Conservation (phyloP, 2,888 invertebrate genomes). For the Tanypteryx hageni region DNA sequence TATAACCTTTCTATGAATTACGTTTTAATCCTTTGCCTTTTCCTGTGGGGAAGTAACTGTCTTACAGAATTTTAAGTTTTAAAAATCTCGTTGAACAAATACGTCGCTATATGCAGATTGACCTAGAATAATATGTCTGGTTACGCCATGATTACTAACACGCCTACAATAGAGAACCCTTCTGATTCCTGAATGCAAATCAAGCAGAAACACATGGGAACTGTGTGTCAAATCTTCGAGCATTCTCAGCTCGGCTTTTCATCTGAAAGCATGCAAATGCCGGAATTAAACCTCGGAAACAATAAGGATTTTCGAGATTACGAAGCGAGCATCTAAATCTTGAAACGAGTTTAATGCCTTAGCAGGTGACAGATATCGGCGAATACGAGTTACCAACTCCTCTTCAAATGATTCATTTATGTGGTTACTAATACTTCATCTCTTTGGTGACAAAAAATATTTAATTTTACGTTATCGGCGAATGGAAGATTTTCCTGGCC, state of each 20-base stretch:
- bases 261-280: constrained; percentile 21
- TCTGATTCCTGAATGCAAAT: background rate
- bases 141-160: background rate
- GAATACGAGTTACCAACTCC: background rate
- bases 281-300: constrained; percentile 32
- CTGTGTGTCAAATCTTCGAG: constrained; percentile 18
- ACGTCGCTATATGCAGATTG: background rate
- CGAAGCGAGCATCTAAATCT: background rate
- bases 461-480: too few relatives aligned
- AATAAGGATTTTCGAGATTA: constrained; percentile 24
- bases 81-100: background rate
- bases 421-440: too few relatives aligned
- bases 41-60: background rate
- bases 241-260: background rate
- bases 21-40: background rate
- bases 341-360: background rate
- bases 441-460: too few relatives aligned
- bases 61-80: too few relatives aligned
- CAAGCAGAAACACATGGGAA: background rate
- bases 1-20: too few relatives aligned
- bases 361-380: background rate
- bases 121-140: background rate
- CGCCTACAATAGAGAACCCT: background rate
- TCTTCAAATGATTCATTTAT: too few relatives aligned
- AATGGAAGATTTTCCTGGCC: too few relatives aligned